Evolutionary conservation across 1,140 invertebrate species (phyloP), one percentile per base, ranked within the genome.

Genomic region (Heliothis subflexa): DNA sequence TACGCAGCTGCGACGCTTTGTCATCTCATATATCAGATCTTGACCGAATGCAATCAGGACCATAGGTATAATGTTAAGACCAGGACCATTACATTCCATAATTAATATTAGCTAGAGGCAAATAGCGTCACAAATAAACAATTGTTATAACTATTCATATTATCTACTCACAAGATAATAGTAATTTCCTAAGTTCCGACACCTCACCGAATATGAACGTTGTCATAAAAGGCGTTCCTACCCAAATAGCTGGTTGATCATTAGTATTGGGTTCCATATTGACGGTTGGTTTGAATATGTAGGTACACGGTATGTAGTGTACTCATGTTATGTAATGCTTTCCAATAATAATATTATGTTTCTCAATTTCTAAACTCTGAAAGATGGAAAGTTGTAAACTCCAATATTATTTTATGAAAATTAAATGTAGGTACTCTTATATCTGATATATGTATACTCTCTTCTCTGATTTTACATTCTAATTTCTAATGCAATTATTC

Each of bases 231-330:
- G 13, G 9, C 28, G 40, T 40, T 40, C 33, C 28, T 33, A n/a
- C 40, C 61, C 33, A 47, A 47, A 64, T 16, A 47, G 40, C 47
- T 64, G 2, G 2, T 14, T 64, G 18, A 64, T 64, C 21, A 25
- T 25, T 25, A 25, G 21, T 45, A 64, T 47, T 64, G 61, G 40
- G 47, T 10, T 64, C 45, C 9, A 64, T 64, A 18, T 64, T 64
- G 2, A n/a, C 33, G 10, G 45, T 33, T 16, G 11, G 61, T 47
- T 18, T 4, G 16, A 14, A 47, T 64, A 10, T 18, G 61, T 47
- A 45, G n/a, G 3, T 12, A 40, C 13, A n/a, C 21, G 0, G 2
- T 2, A 25, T 2, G 2, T 2, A 25, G 21, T 25, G 21, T 25
- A 1, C 21, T 25, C 21, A 25, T 25, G n/a, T n/a, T n/a, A n/a